phyloP scores from a whole-genome alignment of 2,797 vertebrate genomes.

The Falco peregrinus region DNA sequence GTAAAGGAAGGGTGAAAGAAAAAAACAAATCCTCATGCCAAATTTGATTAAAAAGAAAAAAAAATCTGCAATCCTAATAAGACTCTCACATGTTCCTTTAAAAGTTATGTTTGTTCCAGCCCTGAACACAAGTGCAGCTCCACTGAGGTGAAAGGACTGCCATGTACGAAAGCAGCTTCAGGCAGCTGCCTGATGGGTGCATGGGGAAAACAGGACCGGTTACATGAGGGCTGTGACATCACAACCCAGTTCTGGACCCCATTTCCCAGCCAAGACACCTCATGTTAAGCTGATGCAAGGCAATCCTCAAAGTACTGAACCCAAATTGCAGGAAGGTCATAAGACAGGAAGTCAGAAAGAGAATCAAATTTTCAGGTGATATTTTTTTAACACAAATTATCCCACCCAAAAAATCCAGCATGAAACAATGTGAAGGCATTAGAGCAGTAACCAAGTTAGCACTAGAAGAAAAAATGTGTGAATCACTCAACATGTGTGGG shows the following conservation, averaged over 20 bases:
- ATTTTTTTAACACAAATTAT: neutral
- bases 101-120: neutral
- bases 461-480: neutral
- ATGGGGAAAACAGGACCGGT: rapidly evolving
- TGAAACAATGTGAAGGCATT: neutral
- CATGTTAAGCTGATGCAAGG: neutral
- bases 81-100: neutral
- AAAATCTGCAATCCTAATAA: neutral
- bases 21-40: neutral
- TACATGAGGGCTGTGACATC: rapidly evolving
- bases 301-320: neutral
- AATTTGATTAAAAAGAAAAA: neutral
- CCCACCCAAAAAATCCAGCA: neutral
- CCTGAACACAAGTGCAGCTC: neutral
- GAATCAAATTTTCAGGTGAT: neutral
- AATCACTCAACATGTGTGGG: neutral
- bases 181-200: rapidly evolving
- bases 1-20: neutral
- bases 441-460: neutral
- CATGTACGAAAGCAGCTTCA: neutral
- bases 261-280: neutral
- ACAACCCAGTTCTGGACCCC: neutral
- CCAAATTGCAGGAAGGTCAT: neutral
- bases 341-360: rapidly evolving
- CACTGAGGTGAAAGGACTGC: no score